Base-by-base conservation (phyloP, 92 coral and sea anemone genomes). In the Epizoanthus ramosus region DNA sequence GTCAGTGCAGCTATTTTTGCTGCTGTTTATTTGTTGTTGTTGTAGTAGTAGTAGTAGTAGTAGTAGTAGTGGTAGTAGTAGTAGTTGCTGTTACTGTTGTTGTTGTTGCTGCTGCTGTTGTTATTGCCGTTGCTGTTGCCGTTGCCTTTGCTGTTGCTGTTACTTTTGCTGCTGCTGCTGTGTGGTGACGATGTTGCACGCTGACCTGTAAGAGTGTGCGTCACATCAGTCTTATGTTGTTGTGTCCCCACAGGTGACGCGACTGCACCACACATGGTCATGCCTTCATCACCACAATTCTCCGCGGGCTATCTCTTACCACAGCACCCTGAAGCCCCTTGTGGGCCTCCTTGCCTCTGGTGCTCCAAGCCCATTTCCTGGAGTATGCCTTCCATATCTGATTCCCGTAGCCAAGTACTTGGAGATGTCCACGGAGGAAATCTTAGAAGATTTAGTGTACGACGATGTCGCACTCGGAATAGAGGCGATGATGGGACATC, bases 311-410 rank as follows among this genome's bases (percentile, higher is more conserved):
- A 94, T 94, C 39, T 91, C 95, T 28, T 94, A 88, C 80, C 98
- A 97, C 89, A 97, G 98, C 87, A 92, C 96, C 21, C 91, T 97
- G 31, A 94, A 94, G 80, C 95, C 99, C n/a, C 84, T 97, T 8
- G 95, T 90, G 75, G 91, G 89, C 53, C 95, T 97, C 53, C 75
- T 97, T 28, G 89, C 91, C 85, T 92, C 99, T 31, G 98, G 98
- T 21, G 99, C 98, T 80, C 98, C 95, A 5, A 92, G 98, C 86
- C 99, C 99, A 84, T 97, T 93, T 72, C 98, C 97, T 14, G 99
- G 99, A 54, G 98, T 91, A 75, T 92, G 99, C 93, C 87, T 97
- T 47, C 99, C 99, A 13, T 92, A 94, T 83, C 80, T 97, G 61
- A 90, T 93, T 19, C 99, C 98, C 63, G 83, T 94, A 47, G 93